Conservation (phyloP, 2,113 vertebrate species). For the Struthidea cinerea region DNA sequence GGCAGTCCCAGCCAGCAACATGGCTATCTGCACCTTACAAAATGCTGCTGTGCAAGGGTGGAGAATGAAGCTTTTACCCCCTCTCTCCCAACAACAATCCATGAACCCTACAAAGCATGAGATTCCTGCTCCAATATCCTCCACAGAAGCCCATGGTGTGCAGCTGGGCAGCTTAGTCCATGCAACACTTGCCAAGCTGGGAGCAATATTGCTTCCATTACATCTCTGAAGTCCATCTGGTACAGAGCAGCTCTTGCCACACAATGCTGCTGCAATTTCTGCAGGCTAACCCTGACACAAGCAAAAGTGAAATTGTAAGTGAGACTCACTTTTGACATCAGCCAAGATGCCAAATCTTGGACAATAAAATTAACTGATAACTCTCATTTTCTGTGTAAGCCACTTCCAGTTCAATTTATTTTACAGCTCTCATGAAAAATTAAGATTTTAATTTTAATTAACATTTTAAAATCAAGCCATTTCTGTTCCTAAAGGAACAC, state of each 20-base stretch:
- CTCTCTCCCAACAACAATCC: neutral
- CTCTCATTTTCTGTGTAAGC: neutral
- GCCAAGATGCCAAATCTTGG: neutral
- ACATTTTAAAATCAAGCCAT: neutral
- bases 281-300: neutral
- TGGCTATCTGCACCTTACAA: neutral
- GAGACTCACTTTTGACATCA: neutral
- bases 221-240: constrained; percentile 16
- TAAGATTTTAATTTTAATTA: constrained; percentile 38
- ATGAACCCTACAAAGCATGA: neutral
- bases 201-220: constrained; percentile 11
- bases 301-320: neutral
- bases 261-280: neutral
- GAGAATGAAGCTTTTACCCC: neutral
- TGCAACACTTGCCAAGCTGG: neutral
- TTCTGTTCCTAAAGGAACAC: neutral
- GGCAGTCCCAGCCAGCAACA: accelerated
- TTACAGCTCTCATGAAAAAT: constrained; percentile 12
- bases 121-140: neutral
- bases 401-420: neutral
- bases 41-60: neutral
- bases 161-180: neutral
- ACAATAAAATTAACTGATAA: constrained; percentile 19
- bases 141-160: neutral
- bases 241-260: neutral